Evolutionary conservation across 2,113 vertebrate genomes (phyloP).

Genomic region (Chlorodrepanis virens): DNA sequence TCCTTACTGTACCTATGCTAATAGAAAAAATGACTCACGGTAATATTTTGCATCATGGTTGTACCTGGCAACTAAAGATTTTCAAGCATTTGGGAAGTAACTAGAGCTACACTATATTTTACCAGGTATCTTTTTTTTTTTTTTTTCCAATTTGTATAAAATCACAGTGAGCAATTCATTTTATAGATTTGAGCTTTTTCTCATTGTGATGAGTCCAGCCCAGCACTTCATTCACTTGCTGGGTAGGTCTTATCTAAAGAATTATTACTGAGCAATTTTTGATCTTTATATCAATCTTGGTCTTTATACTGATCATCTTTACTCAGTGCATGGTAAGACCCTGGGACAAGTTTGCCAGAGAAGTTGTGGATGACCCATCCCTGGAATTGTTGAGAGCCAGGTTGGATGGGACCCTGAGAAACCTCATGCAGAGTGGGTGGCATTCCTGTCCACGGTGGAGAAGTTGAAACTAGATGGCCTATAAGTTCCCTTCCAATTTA

Average conservation of each 20-base stretch:
- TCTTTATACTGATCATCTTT: neutral
- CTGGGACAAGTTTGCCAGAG: neutral
- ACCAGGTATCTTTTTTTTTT: neutral
- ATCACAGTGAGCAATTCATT: neutral
- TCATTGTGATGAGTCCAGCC: neutral
- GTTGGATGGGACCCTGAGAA: neutral
- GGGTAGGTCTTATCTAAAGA: neutral
- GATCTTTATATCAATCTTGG: neutral
- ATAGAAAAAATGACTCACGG: neutral
- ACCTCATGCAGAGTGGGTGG: neutral
- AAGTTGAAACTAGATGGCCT: neutral
- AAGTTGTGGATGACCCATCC: neutral
- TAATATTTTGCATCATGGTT: neutral
- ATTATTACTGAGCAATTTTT: neutral
- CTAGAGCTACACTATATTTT: neutral
- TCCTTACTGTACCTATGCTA: neutral
- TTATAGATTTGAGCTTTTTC: neutral
- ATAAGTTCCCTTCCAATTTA: neutral
- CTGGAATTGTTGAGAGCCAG: neutral
- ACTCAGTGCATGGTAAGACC: neutral
- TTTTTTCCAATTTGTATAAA: neutral
- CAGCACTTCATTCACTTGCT: neutral
- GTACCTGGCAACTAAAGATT: neutral
- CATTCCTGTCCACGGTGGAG: neutral
- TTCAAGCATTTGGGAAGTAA: neutral